Conservation (phyloP, 2,888 invertebrate genomes). For the Sipunculus nudus region DNA sequence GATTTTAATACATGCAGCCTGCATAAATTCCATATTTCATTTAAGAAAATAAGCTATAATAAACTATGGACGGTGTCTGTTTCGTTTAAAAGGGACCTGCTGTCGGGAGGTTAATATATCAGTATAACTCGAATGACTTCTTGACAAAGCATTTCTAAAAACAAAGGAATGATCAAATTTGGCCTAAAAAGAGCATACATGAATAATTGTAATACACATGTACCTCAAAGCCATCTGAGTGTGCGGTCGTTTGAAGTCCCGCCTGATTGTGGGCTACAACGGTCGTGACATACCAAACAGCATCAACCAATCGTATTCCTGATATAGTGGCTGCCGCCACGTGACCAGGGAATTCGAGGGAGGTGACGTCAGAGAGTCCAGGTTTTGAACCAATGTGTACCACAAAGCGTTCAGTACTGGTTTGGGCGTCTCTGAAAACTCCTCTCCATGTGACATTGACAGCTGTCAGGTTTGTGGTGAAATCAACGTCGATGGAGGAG, state of each 20-base stretch:
- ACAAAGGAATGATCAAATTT: not conserved
- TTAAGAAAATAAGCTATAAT: too few species aligned
- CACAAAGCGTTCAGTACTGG: constrained; percentile 14
- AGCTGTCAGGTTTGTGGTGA: not conserved
- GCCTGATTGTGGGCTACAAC: constrained; percentile 32
- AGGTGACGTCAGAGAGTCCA: constrained; percentile 30
- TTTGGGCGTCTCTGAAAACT: not conserved
- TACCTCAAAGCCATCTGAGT: constrained; percentile 31
- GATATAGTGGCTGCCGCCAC: constrained; percentile 20
- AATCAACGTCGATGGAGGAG: constrained; percentile 6
- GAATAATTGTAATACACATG: not conserved
- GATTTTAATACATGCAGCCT: too few species aligned
- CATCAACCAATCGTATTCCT: constrained; percentile 17
- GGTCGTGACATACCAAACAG: constrained; percentile 24
- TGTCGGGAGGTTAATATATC: too few species aligned
- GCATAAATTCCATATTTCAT: too few species aligned
- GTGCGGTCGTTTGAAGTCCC: constrained; percentile 24
- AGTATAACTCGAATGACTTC: too few species aligned
- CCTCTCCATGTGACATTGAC: not conserved
- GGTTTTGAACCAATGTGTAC: constrained; percentile 36
- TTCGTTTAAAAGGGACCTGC: too few species aligned
- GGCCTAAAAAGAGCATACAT: not conserved
- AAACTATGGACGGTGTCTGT: too few species aligned
- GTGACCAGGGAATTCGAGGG: constrained; percentile 7
- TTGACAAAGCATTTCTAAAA: too few species aligned